A percentile compares a stretch with the other conserved stretches of the same genome.
These are phyloP conservation scores for Cheumatopsyche charites DNA, from an alignment of 1,140 invertebrate species.

Conservation along the genomic window DNA sequence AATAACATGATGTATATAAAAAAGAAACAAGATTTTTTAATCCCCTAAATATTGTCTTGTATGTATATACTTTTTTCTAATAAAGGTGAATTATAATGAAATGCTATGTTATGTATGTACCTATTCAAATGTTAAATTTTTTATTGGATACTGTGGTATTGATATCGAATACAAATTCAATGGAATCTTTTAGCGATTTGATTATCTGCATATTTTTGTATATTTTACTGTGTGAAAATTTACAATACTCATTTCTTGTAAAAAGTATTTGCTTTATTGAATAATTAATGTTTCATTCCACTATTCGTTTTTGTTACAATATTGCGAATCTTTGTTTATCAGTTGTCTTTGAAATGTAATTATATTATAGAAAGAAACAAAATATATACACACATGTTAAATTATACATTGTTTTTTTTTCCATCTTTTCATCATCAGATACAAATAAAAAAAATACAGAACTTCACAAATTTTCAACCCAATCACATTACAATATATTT, in stretches of 20 bases:
- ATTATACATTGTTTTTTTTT: conserved; percentile 1
- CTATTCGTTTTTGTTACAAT: conserved; percentile 36
- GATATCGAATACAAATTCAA: background rate
- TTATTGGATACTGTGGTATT: background rate
- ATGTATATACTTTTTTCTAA: too few species aligned
- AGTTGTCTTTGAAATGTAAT: conserved; percentile 47
- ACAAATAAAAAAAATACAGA: conserved; percentile 3
- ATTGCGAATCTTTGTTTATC: conserved; percentile 37
- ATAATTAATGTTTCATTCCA: conserved; percentile 42
- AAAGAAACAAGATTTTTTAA: too few species aligned
- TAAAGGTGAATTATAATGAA: background rate
- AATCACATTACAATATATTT: too few species aligned
- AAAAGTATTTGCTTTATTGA: conserved; percentile 8
- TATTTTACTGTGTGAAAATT: background rate
- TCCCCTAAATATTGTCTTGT: too few species aligned
- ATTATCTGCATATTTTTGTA: background rate
- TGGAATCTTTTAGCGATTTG: background rate
- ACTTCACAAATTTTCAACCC: background rate
- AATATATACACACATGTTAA: conserved; percentile 46
- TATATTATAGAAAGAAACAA: conserved; percentile 39
- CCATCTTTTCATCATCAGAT: conserved; percentile 9
- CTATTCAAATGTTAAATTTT: background rate
- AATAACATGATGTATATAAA: too few species aligned
- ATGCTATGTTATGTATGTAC: background rate
- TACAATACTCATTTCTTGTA: conserved; percentile 17